Conservation (phyloP, 2,888 invertebrate species). For the Eupithecia pulchellata region DNA sequence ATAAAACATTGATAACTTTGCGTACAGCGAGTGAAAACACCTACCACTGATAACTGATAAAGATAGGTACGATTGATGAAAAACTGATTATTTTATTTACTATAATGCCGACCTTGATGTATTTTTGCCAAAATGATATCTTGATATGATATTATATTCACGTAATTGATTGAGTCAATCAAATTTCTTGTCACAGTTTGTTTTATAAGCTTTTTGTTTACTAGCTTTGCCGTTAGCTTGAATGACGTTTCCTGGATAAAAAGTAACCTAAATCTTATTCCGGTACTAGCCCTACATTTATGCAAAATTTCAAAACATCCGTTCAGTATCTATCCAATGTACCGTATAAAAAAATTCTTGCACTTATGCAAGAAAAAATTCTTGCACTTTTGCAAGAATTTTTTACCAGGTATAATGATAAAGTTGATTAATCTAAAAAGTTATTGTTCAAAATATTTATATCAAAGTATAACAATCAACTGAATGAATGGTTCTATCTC, state of each 20-base stretch:
- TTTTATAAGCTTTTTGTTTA: background rate
- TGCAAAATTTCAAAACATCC: no score
- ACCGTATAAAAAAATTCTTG: no score
- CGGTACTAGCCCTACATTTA: no score
- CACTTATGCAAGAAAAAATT: no score
- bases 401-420: no score
- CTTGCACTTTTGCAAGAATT: no score
- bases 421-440: no score
- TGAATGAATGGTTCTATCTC: background rate
- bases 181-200: background rate
- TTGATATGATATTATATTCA: background rate
- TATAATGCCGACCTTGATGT: conserved; percentile 7
- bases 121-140: background rate
- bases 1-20: conserved; percentile 8
- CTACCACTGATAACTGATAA: background rate
- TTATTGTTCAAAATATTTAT: background rate
- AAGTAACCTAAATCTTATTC: no score
- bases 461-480: background rate
- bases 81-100: conserved; percentile 15
- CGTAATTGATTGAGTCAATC: background rate
- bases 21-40: conserved; percentile 18
- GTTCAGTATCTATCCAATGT: no score
- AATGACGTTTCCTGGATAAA: no score
- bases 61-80: background rate
- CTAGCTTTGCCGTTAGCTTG: no score